phyloP scores from a whole-genome alignment of 2,888 invertebrate genomes.

The Pristionchus arcanus region DNA sequence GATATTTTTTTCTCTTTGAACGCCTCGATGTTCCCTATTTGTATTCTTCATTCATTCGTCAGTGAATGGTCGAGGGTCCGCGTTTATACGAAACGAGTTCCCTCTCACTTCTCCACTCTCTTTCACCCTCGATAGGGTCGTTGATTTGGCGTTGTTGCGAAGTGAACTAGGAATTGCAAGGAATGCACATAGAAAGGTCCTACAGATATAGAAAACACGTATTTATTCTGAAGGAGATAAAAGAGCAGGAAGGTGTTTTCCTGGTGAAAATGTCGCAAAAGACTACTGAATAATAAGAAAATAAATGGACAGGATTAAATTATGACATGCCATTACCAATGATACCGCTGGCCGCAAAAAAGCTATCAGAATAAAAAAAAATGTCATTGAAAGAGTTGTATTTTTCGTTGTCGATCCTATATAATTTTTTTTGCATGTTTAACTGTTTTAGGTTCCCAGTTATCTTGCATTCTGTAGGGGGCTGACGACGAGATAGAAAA shows the following conservation, averaged over 20 bases:
- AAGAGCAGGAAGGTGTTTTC: too few species aligned
- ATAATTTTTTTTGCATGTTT: too few species aligned
- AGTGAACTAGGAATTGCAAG: background rate
- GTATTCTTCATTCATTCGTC: slow-evolving; percentile 18
- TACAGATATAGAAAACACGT: too few species aligned
- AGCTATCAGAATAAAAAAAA: too few species aligned
- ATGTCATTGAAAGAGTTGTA: too few species aligned
- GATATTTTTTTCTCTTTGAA: background rate
- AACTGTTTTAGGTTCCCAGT: background rate
- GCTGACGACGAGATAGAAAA: background rate
- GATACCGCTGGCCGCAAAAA: too few species aligned
- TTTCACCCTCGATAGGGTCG: background rate
- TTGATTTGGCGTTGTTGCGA: slow-evolving; percentile 2
- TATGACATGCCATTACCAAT: too few species aligned
- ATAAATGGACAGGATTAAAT: too few species aligned
- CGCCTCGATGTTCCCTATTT: slow-evolving; percentile 14
- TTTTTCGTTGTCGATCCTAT: background rate
- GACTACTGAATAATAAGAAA: too few species aligned
- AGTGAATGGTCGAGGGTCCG: slow-evolving; percentile 35
- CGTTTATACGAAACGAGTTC: slow-evolving; percentile 49
- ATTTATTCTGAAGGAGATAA: too few species aligned
- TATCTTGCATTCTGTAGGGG: background rate
- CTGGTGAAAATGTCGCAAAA: too few species aligned
- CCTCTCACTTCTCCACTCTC: slow-evolving; percentile 41
- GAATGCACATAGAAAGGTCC: background rate